A percentile compares a stretch with the other conserved stretches of the same genome.
Evolutionary conservation across 2,888 invertebrate species (phyloP).

Genomic region (Trimorus sp.): DNA sequence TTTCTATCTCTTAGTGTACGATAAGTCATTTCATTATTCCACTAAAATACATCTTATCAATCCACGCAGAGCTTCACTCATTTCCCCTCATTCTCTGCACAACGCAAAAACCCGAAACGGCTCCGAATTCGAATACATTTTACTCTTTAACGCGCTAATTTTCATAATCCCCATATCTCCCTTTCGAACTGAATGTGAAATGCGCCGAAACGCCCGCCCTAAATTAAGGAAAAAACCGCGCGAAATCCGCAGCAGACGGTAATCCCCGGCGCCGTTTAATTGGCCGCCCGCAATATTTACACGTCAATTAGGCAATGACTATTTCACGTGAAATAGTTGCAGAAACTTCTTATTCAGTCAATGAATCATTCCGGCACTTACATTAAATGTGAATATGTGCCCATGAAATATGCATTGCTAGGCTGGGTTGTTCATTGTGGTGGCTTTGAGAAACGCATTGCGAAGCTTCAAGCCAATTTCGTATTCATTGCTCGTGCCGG

Average conservation of each 20-base stretch:
- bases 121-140: too few relatives aligned
- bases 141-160: too few relatives aligned
- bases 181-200: too few relatives aligned
- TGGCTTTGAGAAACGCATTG: conserved; percentile 71
- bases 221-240: too few relatives aligned
- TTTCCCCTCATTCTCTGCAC: too few relatives aligned
- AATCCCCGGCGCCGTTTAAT: background rate
- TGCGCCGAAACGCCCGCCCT: too few relatives aligned
- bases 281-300: conserved; percentile 2
- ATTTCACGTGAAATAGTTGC: conserved; percentile 31
- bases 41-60: too few relatives aligned
- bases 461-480: conserved; percentile 71
- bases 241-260: background rate
- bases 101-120: too few relatives aligned
- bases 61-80: too few relatives aligned
- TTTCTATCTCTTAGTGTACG: too few relatives aligned
- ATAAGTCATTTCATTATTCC: too few relatives aligned
- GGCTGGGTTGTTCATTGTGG: conserved; percentile 73
- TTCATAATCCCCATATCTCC: too few relatives aligned
- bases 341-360: conserved; percentile 50
- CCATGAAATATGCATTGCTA: conserved; percentile 75
- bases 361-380: conserved; percentile 59
- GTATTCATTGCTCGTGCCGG: conserved; percentile 76
- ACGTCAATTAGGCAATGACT: conserved; percentile 28
- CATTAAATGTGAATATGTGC: conserved; percentile 65